A percentile compares a stretch with the other conserved stretches of the same genome.
These are phyloP conservation scores for Sturmia bella DNA, from an alignment of 2,888 invertebrate species.

Conservation along the genomic window DNA sequence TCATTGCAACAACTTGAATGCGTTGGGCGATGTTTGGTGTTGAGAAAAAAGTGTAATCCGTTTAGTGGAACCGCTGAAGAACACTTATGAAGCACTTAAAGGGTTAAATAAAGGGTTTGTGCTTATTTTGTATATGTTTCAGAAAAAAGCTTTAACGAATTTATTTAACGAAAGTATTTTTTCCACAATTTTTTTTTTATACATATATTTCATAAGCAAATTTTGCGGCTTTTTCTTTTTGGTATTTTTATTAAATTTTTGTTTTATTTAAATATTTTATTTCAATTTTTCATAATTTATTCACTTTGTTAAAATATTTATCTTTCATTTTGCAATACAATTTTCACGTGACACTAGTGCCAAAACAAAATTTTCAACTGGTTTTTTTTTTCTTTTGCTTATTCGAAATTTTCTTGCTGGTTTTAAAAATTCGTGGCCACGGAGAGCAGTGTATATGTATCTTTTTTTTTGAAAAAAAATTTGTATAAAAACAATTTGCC, in stretches of 20 bases:
- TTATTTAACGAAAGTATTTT: constrained; percentile 3
- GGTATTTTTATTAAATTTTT: no score
- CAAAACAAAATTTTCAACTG: not conserved
- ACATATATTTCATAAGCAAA: no score
- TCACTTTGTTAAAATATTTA: no score
- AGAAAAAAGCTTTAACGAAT: not conserved
- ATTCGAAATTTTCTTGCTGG: constrained; percentile 1
- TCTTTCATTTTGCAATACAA: no score
- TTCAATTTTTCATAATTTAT: no score
- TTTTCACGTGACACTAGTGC: no score
- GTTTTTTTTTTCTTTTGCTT: not conserved
- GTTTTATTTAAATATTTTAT: no score
- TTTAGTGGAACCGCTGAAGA: not conserved
- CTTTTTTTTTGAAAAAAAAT: no score
- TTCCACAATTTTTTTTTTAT: no score
- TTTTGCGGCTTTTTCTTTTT: no score
- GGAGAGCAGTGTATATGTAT: no score
- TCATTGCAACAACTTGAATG: constrained; percentile 33
- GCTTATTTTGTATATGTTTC: no score
- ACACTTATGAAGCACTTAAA: constrained; percentile 27
- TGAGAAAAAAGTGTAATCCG: constrained; percentile 34
- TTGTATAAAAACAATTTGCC: constrained; percentile 37
- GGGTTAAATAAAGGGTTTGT: constrained; percentile 22
- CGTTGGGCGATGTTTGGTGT: not conserved
- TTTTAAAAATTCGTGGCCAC: not conserved